These are phyloP conservation scores for Harmothoe impar DNA, from an alignment of 2,888 invertebrate genomes.

Conservation along the genomic window DNA sequence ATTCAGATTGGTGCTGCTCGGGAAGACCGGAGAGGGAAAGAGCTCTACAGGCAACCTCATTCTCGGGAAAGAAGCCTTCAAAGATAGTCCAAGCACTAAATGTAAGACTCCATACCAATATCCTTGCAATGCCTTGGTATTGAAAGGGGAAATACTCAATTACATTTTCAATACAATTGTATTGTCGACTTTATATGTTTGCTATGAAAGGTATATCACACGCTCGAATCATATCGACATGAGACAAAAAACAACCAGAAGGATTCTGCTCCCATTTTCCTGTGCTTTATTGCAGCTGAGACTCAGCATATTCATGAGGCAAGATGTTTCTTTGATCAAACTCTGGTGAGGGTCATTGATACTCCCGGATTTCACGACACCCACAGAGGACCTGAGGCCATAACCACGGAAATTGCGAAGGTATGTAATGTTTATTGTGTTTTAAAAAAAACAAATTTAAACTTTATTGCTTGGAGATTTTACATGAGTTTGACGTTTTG, in stretches of 20 bases:
- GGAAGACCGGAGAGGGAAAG: not conserved
- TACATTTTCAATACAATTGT: no score
- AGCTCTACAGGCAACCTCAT: slow-evolving; percentile 7
- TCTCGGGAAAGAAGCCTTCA: not conserved
- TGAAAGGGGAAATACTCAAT: no score
- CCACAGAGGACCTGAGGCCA: not conserved
- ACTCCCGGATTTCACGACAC: slow-evolving; percentile 15
- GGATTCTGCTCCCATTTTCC: not conserved
- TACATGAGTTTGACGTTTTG: no score
- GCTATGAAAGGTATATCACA: no score
- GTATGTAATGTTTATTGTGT: not conserved
- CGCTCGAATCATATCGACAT: no score
- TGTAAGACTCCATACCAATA: not conserved
- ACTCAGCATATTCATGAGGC: not conserved
- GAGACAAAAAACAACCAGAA: no score
- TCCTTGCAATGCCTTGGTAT: not conserved
- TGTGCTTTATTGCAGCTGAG: not conserved
- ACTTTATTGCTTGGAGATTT: no score
- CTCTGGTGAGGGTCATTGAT: not conserved
- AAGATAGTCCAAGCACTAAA: not conserved
- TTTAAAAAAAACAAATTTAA: no score
- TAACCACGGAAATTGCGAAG: not conserved
- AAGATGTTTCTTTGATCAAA: not conserved
- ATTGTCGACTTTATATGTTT: no score
- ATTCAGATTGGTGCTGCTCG: not conserved